Evolutionary conservation across 2,113 vertebrate species (phyloP), one percentile per base, ranked within the genome.

Genomic region (Falcunculus frontatus): DNA sequence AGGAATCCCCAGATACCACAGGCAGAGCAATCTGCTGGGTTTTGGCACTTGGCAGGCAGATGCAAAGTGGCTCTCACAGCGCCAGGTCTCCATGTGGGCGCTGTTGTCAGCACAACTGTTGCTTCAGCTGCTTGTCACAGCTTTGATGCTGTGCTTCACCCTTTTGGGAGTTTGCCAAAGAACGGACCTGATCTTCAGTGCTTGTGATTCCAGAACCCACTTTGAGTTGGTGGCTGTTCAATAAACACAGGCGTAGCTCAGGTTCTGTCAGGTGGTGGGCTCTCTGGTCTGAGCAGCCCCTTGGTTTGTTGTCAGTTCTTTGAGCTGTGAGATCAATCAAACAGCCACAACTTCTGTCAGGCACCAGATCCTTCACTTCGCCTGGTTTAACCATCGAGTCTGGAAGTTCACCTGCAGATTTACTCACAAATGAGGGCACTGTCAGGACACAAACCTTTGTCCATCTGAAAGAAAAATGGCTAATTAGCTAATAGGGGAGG

Each of bases 1-100:
- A 0, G 29, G 21, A 3, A 9, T 3, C 4, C 1, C 33, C 14
- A 23, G 18, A 8, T 3, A 8, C 7, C 17, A 0, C 0, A 0
- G 57, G 57, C 73, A 81, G 39, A 47, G 41, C 64, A 9, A 11
- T 20, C 20, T 62, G 41, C 53, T 4, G 2, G 30, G 0, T 18
- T n/a, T 8, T 52, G 63, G 30, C 37, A 4, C 67, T 49, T 15
- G 59, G 49, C 39, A 62, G 39, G 10, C 0, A 0, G 35, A 7
- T 26, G 49, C 73, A 42, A 14, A 74, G 41, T 8, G 11, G 18
- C 9, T 47, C 25, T 41, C 59, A 13, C 44, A 41, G 86, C 18
- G 2, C 11, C 6, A 0, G 32, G 35, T 55, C 39, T 59, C 60
- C 17, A 0, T 1, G 35, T 26, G 42, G 72, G 25, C 1, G 2